phyloP scores from a whole-genome alignment of 2,888 invertebrate species.

The Plebejus melissa region DNA sequence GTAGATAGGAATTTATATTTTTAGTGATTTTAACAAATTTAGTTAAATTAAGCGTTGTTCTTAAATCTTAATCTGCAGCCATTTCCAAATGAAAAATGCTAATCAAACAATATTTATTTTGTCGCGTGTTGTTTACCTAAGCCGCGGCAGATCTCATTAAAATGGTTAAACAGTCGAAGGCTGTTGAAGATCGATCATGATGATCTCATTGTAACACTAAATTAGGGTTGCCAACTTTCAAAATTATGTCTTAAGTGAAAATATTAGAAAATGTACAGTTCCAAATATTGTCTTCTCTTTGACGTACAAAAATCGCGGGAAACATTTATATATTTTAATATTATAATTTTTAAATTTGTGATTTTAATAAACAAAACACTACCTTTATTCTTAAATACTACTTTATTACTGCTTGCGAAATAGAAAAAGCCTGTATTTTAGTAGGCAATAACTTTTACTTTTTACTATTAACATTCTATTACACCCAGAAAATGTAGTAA shows the following conservation, averaged over 20 bases:
- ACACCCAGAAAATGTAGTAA: neutral
- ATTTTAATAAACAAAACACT: neutral
- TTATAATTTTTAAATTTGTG: neutral
- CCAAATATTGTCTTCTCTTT: neutral
- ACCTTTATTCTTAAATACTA: neutral
- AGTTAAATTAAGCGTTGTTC: no score
- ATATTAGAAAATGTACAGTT: neutral
- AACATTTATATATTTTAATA: neutral
- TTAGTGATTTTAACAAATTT: no score
- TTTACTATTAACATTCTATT: neutral
- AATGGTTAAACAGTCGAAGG: slow-evolving; percentile 41
- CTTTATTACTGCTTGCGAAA: neutral
- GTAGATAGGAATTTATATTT: no score
- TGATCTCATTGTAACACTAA: slow-evolving; percentile 40
- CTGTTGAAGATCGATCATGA: slow-evolving; percentile 41
- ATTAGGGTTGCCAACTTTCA: neutral
- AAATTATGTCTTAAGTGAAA: neutral
- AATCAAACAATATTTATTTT: slow-evolving; percentile 25
- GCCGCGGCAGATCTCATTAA: slow-evolving; percentile 39
- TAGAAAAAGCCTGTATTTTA: neutral
- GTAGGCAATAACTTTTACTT: neutral
- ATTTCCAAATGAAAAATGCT: neutral
- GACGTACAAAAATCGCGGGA: neutral
- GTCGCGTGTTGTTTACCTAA: slow-evolving; percentile 37
- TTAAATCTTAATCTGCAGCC: neutral